phyloP scores from a whole-genome alignment of 2,888 invertebrate genomes.

The Nysson spinosus region DNA sequence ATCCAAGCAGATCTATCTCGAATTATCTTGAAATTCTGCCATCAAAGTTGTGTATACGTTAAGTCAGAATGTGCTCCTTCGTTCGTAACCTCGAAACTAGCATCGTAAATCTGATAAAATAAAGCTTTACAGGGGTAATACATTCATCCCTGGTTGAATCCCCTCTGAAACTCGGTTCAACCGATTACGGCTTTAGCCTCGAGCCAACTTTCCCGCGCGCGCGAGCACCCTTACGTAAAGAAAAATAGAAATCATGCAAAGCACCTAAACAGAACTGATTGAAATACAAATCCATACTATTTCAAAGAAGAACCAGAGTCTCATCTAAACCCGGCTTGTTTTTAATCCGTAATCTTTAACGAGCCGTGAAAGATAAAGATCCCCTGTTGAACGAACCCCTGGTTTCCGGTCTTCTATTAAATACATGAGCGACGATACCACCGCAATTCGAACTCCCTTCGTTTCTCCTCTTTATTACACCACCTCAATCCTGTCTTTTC shows the following conservation, averaged over 20 bases:
- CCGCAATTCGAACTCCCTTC: no score
- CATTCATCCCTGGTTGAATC: slow-evolving; percentile 7
- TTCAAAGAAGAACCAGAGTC: no score
- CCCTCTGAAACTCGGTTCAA: slow-evolving; percentile 1
- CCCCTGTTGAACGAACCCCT: not conserved
- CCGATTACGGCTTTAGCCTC: slow-evolving; percentile 7
- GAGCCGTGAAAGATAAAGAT: no score
- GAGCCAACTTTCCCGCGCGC: not conserved
- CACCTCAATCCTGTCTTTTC: slow-evolving; percentile 1
- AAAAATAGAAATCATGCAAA: slow-evolving; percentile 7
- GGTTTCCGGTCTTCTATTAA: not conserved
- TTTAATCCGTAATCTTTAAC: no score
- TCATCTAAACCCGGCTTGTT: no score
- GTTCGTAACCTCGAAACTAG: slow-evolving; percentile 6
- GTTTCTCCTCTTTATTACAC: slow-evolving; percentile 5
- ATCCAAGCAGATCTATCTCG: slow-evolving; percentile 61
- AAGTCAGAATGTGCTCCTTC: not conserved
- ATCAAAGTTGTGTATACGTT: slow-evolving; percentile 37
- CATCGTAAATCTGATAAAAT: slow-evolving; percentile 29
- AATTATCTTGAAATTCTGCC: slow-evolving; percentile 61
- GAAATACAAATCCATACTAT: not conserved
- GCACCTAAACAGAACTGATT: not conserved
- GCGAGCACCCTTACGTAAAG: not conserved
- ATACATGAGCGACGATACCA: not conserved
- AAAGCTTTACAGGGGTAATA: slow-evolving; percentile 5